Evolutionary conservation across 2,888 invertebrate species (phyloP).

Genomic region (Malthinus flaveolus): DNA sequence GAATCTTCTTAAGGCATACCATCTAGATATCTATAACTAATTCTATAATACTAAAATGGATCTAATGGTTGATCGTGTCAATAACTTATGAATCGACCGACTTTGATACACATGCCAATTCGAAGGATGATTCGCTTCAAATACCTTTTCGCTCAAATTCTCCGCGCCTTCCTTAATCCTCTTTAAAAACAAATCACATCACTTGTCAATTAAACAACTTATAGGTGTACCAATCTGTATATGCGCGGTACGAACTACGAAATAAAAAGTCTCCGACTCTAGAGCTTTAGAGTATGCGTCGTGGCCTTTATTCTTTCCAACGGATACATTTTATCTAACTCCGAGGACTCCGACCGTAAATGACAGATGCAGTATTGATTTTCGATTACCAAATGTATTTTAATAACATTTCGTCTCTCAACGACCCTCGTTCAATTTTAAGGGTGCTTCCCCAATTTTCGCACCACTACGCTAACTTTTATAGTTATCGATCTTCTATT

Average conservation of each 20-base stretch:
- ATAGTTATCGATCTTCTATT: background rate
- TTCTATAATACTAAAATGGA: conserved; percentile 32
- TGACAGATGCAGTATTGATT: conserved; percentile 43
- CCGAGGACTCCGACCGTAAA: conserved; percentile 17
- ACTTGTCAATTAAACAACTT: conserved; percentile 18
- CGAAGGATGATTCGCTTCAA: conserved; percentile 27
- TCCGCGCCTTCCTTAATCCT: conserved; percentile 23
- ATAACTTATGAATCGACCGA: conserved; percentile 27
- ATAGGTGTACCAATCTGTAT: background rate
- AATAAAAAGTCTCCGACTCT: conserved; percentile 12
- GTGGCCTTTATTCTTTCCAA: conserved; percentile 10
- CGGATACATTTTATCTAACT: conserved; percentile 20
- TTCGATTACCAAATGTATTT: conserved; percentile 37
- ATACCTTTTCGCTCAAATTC: conserved; percentile 38
- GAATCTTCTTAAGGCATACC: conserved; percentile 15
- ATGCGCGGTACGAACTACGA: conserved; percentile 13
- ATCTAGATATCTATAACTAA: conserved; percentile 25
- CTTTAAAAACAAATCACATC: conserved; percentile 27
- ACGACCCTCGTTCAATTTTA: conserved; percentile 23
- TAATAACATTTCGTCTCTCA: conserved; percentile 27
- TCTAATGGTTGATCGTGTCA: conserved; percentile 28
- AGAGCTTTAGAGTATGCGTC: conserved; percentile 26
- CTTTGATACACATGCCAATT: conserved; percentile 37
- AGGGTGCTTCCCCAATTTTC: conserved; percentile 28
- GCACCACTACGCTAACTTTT: conserved; percentile 13